Evolutionary conservation across 1,140 invertebrate genomes (phyloP).

Genomic region (Drosophila setifemur): DNA sequence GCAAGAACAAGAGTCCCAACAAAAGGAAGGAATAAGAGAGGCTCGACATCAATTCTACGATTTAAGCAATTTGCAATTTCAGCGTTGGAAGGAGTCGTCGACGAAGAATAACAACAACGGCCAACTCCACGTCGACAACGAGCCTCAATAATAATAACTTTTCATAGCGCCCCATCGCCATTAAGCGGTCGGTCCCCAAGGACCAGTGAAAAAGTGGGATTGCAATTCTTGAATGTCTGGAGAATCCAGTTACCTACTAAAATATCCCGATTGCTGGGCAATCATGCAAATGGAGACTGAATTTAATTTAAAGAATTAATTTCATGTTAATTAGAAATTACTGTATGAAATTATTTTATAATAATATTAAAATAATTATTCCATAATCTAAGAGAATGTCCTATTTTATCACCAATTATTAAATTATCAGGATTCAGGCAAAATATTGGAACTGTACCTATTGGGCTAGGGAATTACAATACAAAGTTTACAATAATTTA

Average conservation of each 20-base stretch:
- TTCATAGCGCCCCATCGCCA: conserved; percentile 58
- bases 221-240: background rate
- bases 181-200: conserved; percentile 44
- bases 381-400: too few relatives aligned
- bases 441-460: too few relatives aligned
- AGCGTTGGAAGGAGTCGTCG: background rate
- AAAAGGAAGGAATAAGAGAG: background rate
- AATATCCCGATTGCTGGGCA: background rate
- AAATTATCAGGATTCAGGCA: too few relatives aligned
- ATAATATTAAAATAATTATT: too few relatives aligned
- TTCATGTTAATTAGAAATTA: too few relatives aligned
- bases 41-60: conserved; percentile 41
- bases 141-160: conserved; percentile 67
- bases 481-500: too few relatives aligned
- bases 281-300: background rate
- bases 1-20: background rate
- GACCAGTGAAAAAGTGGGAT: background rate
- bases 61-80: conserved; percentile 67
- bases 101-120: conserved; percentile 11
- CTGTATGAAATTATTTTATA: too few relatives aligned
- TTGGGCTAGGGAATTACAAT: too few relatives aligned
- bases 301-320: background rate
- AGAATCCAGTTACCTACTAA: background rate
- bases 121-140: conserved; percentile 27
- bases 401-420: too few relatives aligned